Evolutionary conservation across 1,140 invertebrate species (phyloP).

Genomic region (Macrostomum lignano): DNA sequence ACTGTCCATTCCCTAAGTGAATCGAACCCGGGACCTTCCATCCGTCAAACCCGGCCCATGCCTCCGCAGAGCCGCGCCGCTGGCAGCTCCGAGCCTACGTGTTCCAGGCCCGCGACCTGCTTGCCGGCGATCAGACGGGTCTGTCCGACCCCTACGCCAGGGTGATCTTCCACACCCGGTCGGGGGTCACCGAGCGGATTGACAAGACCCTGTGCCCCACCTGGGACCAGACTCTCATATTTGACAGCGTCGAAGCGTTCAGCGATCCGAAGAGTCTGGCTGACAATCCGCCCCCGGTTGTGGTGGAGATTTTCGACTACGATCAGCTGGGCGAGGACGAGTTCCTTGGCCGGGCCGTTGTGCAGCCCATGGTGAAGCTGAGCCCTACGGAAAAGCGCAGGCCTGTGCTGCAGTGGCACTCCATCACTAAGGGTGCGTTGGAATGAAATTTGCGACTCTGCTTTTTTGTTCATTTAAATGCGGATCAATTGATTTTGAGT

Average conservation of each 20-base stretch:
- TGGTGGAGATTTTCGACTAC: constrained; percentile 55
- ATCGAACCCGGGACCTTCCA: too few species aligned
- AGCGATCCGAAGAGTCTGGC: constrained; percentile 44
- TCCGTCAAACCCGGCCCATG: too few species aligned
- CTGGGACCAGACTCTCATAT: constrained; percentile 50
- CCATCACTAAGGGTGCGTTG: constrained; percentile 17
- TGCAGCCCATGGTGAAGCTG: constrained; percentile 21
- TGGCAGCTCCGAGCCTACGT: constrained; percentile 52
- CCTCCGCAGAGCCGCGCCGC: constrained; percentile 19
- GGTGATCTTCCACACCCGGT: constrained; percentile 40
- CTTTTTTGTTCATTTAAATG: too few species aligned
- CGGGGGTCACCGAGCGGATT: constrained; percentile 44
- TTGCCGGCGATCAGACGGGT: constrained; percentile 50
- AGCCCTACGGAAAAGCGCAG: constrained; percentile 17
- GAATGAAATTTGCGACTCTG: too few species aligned
- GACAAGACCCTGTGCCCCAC: constrained; percentile 55
- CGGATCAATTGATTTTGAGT: too few species aligned
- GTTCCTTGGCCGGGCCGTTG: constrained; percentile 3
- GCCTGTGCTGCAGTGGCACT: constrained; percentile 27
- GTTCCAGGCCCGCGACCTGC: constrained; percentile 51
- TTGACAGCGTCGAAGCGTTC: constrained; percentile 43
- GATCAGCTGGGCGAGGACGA: constrained; percentile 26
- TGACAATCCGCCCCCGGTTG: constrained; percentile 41
- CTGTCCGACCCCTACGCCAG: constrained; percentile 51
- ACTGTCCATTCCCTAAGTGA: too few species aligned